Conservation (phyloP, 1,140 invertebrate genomes). For the Scaptomyza montana region DNA sequence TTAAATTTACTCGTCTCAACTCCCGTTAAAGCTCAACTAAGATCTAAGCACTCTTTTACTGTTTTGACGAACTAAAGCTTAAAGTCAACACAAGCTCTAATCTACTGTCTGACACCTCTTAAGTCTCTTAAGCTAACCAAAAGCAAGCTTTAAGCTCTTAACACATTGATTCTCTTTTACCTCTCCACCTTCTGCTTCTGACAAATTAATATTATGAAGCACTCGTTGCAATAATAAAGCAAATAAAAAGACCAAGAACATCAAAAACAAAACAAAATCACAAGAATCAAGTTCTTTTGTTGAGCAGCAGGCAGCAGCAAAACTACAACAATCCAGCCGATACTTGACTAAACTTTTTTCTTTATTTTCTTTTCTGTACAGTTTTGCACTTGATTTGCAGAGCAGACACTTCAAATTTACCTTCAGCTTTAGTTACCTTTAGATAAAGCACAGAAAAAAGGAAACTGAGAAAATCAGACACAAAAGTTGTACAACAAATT, state of each 20-base stretch:
- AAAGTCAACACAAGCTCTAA: not conserved
- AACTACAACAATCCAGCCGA: slow-evolving; percentile 33
- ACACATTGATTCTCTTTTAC: slow-evolving; percentile 47
- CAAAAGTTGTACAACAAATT: slow-evolving; percentile 24
- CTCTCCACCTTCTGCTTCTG: not conserved
- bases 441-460: slow-evolving; percentile 9
- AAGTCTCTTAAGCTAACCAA: slow-evolving; percentile 12
- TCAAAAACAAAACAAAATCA: slow-evolving; percentile 23
- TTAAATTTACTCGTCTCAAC: not conserved
- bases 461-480: not conserved
- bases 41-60: not conserved
- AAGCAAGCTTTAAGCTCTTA: slow-evolving; percentile 13
- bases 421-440: slow-evolving; percentile 31
- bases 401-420: slow-evolving; percentile 59
- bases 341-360: slow-evolving; percentile 19
- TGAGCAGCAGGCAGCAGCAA: slow-evolving; percentile 48
- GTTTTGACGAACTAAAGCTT: not conserved
- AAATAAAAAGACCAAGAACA: slow-evolving; percentile 19
- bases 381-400: slow-evolving; percentile 68
- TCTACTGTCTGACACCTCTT: not conserved
- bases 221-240: slow-evolving; percentile 47
- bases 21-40: not conserved
- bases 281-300: slow-evolving; percentile 34
- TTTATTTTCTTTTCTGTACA: not conserved
- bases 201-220: slow-evolving; percentile 58